phyloP scores from a whole-genome alignment of 2,888 invertebrate genomes.

The Amblyteles armatorius region DNA sequence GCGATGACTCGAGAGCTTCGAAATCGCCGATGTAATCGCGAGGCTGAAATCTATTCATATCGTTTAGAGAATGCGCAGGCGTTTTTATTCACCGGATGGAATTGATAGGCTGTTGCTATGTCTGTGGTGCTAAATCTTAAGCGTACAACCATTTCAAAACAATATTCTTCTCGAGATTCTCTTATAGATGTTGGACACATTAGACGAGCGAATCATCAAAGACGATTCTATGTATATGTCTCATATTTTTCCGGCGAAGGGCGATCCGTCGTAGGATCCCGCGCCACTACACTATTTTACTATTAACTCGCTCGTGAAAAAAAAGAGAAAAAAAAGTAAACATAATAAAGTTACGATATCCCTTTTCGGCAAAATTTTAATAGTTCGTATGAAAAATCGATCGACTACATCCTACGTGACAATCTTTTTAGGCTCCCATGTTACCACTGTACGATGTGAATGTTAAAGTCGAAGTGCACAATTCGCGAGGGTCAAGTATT shows the following conservation, averaged over 20 bases:
- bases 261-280: slow-evolving; percentile 17
- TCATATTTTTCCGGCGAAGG: slow-evolving; percentile 44
- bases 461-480: slow-evolving; percentile 73
- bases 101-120: slow-evolving; percentile 61
- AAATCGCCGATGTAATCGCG: background rate
- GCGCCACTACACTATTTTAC: slow-evolving; percentile 51
- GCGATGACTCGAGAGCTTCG: background rate
- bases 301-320: slow-evolving; percentile 30
- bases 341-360: slow-evolving; percentile 26
- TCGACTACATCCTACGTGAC: slow-evolving; percentile 41
- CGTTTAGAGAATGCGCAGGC: background rate
- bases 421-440: slow-evolving; percentile 53
- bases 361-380: slow-evolving; percentile 17
- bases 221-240: slow-evolving; percentile 30
- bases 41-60: slow-evolving; percentile 23
- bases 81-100: slow-evolving; percentile 36
- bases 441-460: slow-evolving; percentile 72
- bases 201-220: slow-evolving; percentile 53
- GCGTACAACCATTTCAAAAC: slow-evolving; percentile 26
- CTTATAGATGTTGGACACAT: slow-evolving; percentile 10
- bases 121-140: slow-evolving; percentile 67
- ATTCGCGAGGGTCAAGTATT: slow-evolving; percentile 49
- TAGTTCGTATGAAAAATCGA: slow-evolving; percentile 23
- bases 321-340: background rate
- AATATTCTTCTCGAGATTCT: slow-evolving; percentile 3